These are phyloP conservation scores for Synanthedon myopaeformis DNA, from an alignment of 2,888 invertebrate species.

Conservation along the genomic window DNA sequence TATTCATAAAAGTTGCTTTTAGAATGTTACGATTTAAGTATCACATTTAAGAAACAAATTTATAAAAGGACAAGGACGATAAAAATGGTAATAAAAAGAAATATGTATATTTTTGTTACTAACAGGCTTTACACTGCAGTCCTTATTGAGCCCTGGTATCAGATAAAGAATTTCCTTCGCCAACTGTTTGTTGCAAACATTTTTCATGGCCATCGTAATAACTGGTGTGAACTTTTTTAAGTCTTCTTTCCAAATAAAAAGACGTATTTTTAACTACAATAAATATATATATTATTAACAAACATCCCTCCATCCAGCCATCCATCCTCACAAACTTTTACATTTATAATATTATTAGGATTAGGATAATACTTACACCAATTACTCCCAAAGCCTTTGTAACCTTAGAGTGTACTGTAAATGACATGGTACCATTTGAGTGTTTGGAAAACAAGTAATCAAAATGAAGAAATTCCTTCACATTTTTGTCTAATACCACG, in stretches of 20 bases:
- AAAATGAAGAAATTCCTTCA: neutral
- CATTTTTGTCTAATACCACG: neutral
- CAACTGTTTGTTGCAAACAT: neutral
- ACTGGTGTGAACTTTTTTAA: neutral
- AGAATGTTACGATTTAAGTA: too few species aligned
- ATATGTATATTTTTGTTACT: neutral
- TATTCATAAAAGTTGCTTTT: too few species aligned
- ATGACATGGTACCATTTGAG: neutral
- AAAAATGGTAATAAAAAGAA: too few species aligned
- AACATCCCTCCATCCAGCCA: too few species aligned
- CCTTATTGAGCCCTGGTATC: constrained; percentile 8
- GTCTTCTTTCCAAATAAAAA: neutral
- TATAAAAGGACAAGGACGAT: too few species aligned
- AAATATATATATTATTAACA: neutral
- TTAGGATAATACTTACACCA: neutral
- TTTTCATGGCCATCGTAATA: neutral
- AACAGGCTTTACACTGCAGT: constrained; percentile 6
- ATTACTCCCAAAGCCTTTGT: neutral
- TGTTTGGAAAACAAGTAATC: neutral
- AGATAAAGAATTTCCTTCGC: constrained; percentile 6
- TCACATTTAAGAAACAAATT: too few species aligned
- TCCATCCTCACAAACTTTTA: too few species aligned
- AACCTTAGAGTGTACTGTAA: neutral
- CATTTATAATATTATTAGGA: too few species aligned
- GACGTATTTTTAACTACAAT: neutral